Conservation (phyloP, 2,888 invertebrate species). For the Thecophora atra region DNA sequence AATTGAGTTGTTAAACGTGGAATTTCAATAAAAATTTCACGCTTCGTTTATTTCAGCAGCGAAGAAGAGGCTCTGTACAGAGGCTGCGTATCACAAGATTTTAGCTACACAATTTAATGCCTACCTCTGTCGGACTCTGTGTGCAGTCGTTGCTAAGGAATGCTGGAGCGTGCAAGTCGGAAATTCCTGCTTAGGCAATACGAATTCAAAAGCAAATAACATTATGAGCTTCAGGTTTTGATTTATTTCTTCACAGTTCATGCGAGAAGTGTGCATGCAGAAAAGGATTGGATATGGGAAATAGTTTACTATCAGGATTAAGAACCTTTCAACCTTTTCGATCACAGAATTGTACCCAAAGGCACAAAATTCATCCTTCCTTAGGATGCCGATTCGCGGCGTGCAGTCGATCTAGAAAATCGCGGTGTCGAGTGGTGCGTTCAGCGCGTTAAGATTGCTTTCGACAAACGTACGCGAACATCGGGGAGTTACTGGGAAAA, state of each 20-base stretch:
- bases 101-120: too few relatives aligned
- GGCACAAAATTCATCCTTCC: not conserved
- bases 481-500: not conserved
- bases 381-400: too few relatives aligned
- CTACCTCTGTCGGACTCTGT: not conserved
- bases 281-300: too few relatives aligned
- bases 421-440: conserved; percentile 15
- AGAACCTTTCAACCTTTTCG: too few relatives aligned
- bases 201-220: too few relatives aligned
- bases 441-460: not conserved
- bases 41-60: conserved; percentile 15
- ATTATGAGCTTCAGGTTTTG: too few relatives aligned
- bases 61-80: not conserved
- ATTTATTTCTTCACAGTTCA: too few relatives aligned
- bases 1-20: conserved; percentile 30
- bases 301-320: too few relatives aligned
- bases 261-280: too few relatives aligned
- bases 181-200: not conserved
- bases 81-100: not conserved
- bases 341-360: conserved; percentile 6
- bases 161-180: not conserved
- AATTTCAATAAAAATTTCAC: conserved; percentile 32
- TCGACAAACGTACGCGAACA: not conserved
- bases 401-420: not conserved
- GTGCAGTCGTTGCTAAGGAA: not conserved